A percentile compares a stretch with the other conserved stretches of the same genome.
These are phyloP conservation scores for Drosophila virilis DNA, from an alignment of 1,140 invertebrate species.

Conservation along the genomic window DNA sequence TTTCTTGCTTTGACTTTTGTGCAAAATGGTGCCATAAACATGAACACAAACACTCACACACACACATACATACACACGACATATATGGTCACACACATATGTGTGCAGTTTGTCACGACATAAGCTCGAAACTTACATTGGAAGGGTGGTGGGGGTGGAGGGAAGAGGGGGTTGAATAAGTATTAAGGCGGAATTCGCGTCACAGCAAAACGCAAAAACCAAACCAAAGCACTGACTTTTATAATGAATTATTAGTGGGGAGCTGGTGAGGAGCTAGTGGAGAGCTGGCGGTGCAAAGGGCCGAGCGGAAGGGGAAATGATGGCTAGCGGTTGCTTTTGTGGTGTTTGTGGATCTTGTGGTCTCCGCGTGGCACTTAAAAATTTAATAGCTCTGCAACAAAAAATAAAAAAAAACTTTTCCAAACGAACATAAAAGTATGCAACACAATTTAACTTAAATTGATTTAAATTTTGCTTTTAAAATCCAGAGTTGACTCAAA, in stretches of 20 bases:
- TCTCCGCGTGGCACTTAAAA: constrained; percentile 75
- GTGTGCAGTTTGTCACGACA: constrained; percentile 81
- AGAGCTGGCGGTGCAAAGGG: background rate
- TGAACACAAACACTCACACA: constrained; percentile 49
- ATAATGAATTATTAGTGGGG: constrained; percentile 82
- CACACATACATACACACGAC: constrained; percentile 16
- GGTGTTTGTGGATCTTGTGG: constrained; percentile 75
- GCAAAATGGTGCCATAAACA: constrained; percentile 78
- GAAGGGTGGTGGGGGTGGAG: background rate
- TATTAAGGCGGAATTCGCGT: constrained; percentile 67
- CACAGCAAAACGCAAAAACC: constrained; percentile 80
- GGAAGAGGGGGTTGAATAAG: constrained; percentile 8
- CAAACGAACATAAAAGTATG: constrained; percentile 44
- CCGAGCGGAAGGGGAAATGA: constrained; percentile 7
- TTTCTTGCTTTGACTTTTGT: constrained; percentile 64
- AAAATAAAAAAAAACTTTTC: constrained; percentile 36
- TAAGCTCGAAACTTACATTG: constrained; percentile 60
- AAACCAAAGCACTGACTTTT: constrained; percentile 81
- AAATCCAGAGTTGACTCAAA: constrained; percentile 7
- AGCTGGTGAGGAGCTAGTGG: background rate
- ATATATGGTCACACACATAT: constrained; percentile 56
- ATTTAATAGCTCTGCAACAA: constrained; percentile 74
- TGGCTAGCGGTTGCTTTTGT: constrained; percentile 64
- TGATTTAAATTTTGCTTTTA: constrained; percentile 66
- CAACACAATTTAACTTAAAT: constrained; percentile 61